These are phyloP conservation scores for Manduca sexta DNA, from an alignment of 1,140 invertebrate species.

Conservation along the genomic window DNA sequence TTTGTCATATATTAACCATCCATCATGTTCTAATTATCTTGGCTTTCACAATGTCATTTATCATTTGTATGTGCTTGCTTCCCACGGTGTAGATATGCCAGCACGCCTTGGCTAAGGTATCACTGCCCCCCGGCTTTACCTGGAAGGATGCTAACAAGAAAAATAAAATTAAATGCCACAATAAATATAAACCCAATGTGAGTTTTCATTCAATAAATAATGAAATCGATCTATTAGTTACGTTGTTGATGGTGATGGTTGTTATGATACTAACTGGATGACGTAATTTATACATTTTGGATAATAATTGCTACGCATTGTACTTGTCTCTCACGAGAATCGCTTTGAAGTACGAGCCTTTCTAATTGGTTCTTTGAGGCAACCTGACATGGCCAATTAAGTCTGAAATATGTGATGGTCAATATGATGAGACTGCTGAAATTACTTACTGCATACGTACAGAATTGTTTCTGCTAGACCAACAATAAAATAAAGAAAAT, in stretches of 20 bases:
- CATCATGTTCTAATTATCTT: conserved; percentile 5
- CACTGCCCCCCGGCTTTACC: conserved; percentile 56
- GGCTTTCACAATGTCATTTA: conserved; percentile 23
- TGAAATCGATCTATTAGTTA: conserved; percentile 2
- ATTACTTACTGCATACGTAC: too few species aligned
- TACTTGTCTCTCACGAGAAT: too few species aligned
- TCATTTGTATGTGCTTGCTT: conserved; percentile 43
- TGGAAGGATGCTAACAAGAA: conserved; percentile 63
- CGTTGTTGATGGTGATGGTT: not conserved
- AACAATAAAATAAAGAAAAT: too few species aligned
- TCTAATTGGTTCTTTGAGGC: too few species aligned
- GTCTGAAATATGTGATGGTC: too few species aligned
- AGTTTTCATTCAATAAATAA: conserved; percentile 24
- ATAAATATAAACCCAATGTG: conserved; percentile 48
- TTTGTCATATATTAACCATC: not conserved
- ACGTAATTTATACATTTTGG: too few species aligned
- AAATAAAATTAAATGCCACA: conserved; percentile 48
- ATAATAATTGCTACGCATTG: too few species aligned
- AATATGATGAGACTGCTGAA: too few species aligned
- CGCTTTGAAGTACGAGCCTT: too few species aligned
- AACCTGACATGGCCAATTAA: too few species aligned
- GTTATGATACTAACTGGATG: not conserved
- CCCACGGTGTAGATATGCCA: conserved; percentile 49
- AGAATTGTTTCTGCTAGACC: too few species aligned
- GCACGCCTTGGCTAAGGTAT: conserved; percentile 49